Evolutionary conservation across 2,797 vertebrate genomes (phyloP), one percentile per base, ranked within the genome.

Genomic region (Sebastes trivittatus): DNA sequence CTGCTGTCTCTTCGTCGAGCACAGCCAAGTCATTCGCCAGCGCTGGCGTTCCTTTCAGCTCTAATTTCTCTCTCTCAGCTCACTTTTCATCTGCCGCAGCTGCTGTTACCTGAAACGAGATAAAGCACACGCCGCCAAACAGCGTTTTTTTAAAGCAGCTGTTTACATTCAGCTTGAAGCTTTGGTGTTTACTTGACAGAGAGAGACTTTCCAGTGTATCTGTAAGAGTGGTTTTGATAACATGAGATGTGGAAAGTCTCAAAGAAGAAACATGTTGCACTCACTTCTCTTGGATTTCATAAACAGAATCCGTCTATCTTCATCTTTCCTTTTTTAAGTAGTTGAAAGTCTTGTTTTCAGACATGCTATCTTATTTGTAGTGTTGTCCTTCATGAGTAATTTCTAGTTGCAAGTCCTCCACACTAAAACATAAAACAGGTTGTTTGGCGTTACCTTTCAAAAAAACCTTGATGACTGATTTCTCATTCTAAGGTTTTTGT

Each of bases 21-120:
- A 1, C 27, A 64, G 72, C 63, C 75, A 80, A 86, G 52, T 78
- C 38, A 7, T 61, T 77, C 4, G 11, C 60, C 59, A 36, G 25
- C 6, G 0, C 32, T 49, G 42, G 56, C 16, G 6, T 67, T 72
- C 77, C 7, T 4, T 65, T 75, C 59, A 54, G 77, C 66, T 82
- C 34, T 38, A 5, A 60, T 69, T 61, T 84, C 29, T 65, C 5
- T 36, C 34, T 27, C 62, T 65, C 58, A 7, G 78, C 29, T 73
- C 42, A 25, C 13, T 52, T 62, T 34, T 83, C 65, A 32, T 63
- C 69, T 75, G 68, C 68, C 2, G 4, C 67, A 72, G 63, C 67
- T 73, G 62, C 69, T 81, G 34, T 67, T 61, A 82, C 30, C 46
- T 72, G 66, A 70, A 72, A 64, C 36, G 49, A 23, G 38, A 58